Evolutionary conservation across 2,113 vertebrate genomes (phyloP).

Genomic region (Tylochromis polylepis): DNA sequence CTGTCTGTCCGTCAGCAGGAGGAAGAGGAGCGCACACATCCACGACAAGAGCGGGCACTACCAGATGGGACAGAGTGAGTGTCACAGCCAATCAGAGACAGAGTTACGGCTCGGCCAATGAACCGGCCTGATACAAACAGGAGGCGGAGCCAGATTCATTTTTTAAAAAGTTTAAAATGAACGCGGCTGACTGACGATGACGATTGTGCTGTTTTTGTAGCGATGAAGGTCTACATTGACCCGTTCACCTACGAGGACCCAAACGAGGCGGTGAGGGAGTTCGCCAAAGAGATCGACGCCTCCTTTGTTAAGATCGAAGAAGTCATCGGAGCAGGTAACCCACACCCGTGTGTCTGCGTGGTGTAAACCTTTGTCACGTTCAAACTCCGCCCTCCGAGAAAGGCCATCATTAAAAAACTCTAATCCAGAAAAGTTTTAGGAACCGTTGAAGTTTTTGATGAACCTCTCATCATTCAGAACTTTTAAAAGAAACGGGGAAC

Average conservation of each 20-base stretch:
- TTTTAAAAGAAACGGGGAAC: neutral
- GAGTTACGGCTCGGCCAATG: neutral
- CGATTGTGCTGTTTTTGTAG: constrained; percentile 21
- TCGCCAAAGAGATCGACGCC: constrained; percentile 74
- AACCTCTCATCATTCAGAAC: neutral
- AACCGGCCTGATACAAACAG: neutral
- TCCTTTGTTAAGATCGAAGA: constrained; percentile 76
- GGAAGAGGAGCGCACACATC: constrained; percentile 54
- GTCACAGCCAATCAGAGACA: neutral
- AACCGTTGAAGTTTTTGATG: neutral
- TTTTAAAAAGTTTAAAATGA: neutral
- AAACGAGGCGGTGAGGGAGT: constrained; percentile 69
- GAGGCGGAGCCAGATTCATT: neutral
- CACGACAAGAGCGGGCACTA: constrained; percentile 78
- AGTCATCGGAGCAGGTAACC: constrained; percentile 71
- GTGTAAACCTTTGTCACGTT: accelerated
- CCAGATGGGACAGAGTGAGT: constrained; percentile 83
- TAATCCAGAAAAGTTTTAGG: neutral
- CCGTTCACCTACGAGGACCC: constrained; percentile 75
- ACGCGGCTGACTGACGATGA: neutral
- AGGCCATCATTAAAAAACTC: neutral
- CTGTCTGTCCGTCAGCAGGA: constrained; percentile 55
- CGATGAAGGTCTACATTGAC: constrained; percentile 75
- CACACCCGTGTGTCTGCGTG: neutral
- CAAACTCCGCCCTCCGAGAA: neutral